Evolutionary conservation across 2,888 invertebrate species (phyloP).

Genomic region (Theristus sp.): DNA sequence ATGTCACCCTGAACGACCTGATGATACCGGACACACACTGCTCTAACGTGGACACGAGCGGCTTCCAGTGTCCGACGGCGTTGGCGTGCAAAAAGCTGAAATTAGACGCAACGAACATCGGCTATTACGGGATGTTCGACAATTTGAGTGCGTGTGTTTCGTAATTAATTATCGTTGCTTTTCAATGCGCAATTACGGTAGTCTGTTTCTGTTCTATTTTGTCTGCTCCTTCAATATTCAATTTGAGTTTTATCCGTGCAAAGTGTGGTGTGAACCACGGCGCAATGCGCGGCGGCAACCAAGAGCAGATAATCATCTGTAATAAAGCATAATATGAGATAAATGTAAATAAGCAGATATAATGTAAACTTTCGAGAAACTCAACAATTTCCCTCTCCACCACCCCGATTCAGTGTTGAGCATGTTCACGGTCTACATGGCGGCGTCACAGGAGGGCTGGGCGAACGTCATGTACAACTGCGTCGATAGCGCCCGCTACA

Average conservation of each 20-base stretch:
- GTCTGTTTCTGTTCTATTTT: no score
- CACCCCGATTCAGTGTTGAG: conserved; percentile 44
- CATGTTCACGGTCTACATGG: conserved; percentile 97
- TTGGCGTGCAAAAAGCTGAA: conserved; percentile 63
- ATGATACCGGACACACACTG: conserved; percentile 98
- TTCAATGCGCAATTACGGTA: no score
- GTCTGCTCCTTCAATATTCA: no score
- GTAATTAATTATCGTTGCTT: no score
- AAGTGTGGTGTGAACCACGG: no score
- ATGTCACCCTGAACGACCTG: conserved; percentile 78
- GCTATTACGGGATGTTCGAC: conserved; percentile 87
- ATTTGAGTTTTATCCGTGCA: no score
- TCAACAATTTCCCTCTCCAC: no score
- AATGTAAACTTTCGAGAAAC: no score
- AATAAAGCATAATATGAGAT: no score
- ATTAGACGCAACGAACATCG: conserved; percentile 72
- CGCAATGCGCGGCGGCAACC: no score
- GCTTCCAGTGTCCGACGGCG: not conserved
- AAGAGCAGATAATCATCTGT: no score
- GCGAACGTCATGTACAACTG: conserved; percentile 98
- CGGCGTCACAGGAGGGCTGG: conserved; percentile 99
- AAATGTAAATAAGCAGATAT: no score
- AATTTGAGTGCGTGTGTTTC: conserved; percentile 71
- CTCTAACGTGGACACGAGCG: conserved; percentile 59
- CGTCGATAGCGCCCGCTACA: conserved; percentile 65